Evolutionary conservation across 2,888 invertebrate species (phyloP), one percentile per base, ranked within the genome.

Genomic region (Cerceris ruficornis): DNA sequence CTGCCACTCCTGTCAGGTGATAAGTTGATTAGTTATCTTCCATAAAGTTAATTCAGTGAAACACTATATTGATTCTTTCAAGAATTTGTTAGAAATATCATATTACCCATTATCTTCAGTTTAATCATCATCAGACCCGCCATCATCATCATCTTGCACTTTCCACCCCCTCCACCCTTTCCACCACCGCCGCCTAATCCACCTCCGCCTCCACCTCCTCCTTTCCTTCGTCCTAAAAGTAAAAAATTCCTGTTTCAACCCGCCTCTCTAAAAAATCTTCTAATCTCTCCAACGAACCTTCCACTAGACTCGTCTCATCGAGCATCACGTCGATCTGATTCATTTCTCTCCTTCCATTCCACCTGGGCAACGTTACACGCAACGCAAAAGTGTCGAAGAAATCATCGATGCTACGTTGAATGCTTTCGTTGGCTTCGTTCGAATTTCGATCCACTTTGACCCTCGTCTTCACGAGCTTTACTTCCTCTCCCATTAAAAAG

Each of bases 71-170:
- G 11, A 41, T 28, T 11, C 28, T 1, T 0, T 8, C 61, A 46
- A 11, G 14, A 28, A 28, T 28, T 28, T 28, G 0, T n/a, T 9
- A 41, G 5, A 13, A 46, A 55, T n/a, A 61, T 7, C 49, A 70
- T 43, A 49, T 86, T 90, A 90, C 94, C 94, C 93, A 95, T 94
- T 92, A 95, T 93, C 55, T 94, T 92, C 89, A 94, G 94, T 93
- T 95, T 94, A 86, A 94, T 93, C 93, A 94, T 94, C 78, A 94
- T 93, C 93, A 94, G 92, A 93, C 94, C 94, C 8, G 94, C 94
- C 94, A 95, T 95, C 94, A 94, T 94, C 94, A 94, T 94, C 93
- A 94, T 94, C 77, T 94, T 94, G 88, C 94, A 94, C 88, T 93
- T 94, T 1, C 93, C 93, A 0, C 86, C 86, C 50, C 82, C 81